Evolutionary conservation across 2,797 vertebrate genomes (phyloP).

Genomic region (Cyclopterus lumpus): DNA sequence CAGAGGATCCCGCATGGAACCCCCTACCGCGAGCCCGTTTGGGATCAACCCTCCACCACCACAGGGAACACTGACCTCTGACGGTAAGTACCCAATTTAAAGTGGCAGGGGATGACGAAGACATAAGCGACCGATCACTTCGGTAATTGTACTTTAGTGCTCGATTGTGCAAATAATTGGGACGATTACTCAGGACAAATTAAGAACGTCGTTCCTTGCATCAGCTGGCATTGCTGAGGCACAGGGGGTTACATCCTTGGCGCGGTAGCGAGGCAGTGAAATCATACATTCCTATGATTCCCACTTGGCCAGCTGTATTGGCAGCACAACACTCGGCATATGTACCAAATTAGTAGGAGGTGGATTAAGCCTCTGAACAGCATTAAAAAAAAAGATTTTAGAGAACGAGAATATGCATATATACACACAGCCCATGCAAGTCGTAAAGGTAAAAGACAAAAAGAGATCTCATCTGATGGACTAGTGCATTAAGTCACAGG

Average conservation of each 20-base stretch:
- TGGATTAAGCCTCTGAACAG: constrained; percentile 26
- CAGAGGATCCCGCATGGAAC: constrained; percentile 85
- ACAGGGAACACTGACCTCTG: constrained; percentile 89
- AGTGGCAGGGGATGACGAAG: neutral
- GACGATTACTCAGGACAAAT: constrained; percentile 25
- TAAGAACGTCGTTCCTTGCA: constrained; percentile 38
- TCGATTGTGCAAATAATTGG: neutral
- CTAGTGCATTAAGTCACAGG: neutral
- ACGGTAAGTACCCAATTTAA: constrained; percentile 82
- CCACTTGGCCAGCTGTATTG: constrained; percentile 51
- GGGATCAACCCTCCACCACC: constrained; percentile 88
- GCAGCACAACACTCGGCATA: constrained; percentile 51
- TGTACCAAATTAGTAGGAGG: constrained; percentile 62
- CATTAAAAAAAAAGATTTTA: constrained; percentile 32
- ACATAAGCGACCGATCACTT: neutral
- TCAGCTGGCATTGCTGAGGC: constrained; percentile 43
- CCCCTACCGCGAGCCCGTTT: constrained; percentile 90
- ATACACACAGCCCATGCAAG: neutral
- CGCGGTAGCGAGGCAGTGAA: constrained; percentile 54
- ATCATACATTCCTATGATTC: constrained; percentile 73
- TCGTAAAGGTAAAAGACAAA: neutral
- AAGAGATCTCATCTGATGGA: neutral
- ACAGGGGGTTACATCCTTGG: constrained; percentile 61
- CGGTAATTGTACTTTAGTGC: neutral
- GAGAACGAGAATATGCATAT: constrained; percentile 10